Evolutionary conservation across 2,797 vertebrate species (phyloP).

Genomic region (Pogoniulus pusillus): DNA sequence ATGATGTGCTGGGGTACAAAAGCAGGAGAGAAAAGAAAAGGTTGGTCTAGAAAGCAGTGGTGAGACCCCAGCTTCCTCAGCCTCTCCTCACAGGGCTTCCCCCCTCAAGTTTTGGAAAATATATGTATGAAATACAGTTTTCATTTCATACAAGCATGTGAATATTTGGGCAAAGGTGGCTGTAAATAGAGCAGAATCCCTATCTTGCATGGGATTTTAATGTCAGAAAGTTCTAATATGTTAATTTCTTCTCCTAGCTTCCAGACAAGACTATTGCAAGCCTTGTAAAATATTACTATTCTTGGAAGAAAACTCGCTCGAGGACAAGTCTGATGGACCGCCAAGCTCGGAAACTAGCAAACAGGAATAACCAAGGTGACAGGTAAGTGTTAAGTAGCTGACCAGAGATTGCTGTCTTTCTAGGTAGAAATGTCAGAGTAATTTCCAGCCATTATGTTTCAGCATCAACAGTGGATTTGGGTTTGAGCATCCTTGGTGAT

Average conservation of each 20-base stretch:
- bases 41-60: no score
- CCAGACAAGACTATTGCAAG: constrained; percentile 98
- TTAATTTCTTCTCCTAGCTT: constrained; percentile 73
- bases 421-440: background rate
- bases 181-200: background rate
- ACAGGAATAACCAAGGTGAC: constrained; percentile 91
- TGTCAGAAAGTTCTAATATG: background rate
- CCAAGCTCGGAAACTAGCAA: constrained; percentile 93
- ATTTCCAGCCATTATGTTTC: background rate
- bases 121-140: background rate
- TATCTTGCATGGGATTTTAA: background rate
- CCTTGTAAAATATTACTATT: constrained; percentile 98
- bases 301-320: constrained; percentile 98
- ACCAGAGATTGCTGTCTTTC: background rate
- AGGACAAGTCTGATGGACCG: constrained; percentile 98
- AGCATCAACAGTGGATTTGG: background rate
- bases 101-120: background rate
- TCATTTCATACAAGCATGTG: background rate
- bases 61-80: no score
- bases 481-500: background rate
- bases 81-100: no score
- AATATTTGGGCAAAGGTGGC: background rate
- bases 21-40: no score
- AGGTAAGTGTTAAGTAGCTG: constrained; percentile 79
- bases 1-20: no score